Conservation (phyloP, 2,888 invertebrate species). For the Drosophila testacea region DNA sequence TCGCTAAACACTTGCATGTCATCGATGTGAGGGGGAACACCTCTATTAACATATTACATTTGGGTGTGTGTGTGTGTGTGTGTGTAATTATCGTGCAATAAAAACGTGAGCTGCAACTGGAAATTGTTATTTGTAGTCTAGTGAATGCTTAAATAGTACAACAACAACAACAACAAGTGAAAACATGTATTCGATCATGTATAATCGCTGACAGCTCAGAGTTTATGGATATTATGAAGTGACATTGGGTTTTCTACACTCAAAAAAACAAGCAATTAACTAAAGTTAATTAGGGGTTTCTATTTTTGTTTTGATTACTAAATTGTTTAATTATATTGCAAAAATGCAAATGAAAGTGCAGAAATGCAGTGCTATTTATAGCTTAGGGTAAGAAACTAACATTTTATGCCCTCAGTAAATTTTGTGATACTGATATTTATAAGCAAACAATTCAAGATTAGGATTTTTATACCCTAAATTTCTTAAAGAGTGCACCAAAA, state of each 20-base stretch:
- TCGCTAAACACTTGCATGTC: constrained; percentile 66
- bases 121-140: constrained; percentile 26
- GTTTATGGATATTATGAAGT: not conserved
- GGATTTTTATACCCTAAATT: too few species aligned
- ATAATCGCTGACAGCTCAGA: constrained; percentile 5
- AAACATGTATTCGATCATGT: constrained; percentile 19
- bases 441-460: too few species aligned
- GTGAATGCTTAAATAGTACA: not conserved
- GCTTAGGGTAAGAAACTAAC: too few species aligned
- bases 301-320: too few species aligned
- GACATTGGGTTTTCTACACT: constrained; percentile 7
- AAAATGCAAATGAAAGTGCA: too few species aligned
- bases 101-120: constrained; percentile 68
- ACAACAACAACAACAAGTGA: not conserved
- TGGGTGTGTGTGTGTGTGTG: constrained; percentile 26
- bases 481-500: too few species aligned
- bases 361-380: too few species aligned
- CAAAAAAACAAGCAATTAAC: not conserved
- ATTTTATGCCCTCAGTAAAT: too few species aligned
- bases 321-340: too few species aligned
- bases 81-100: constrained; percentile 68
- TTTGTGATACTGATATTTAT: too few species aligned
- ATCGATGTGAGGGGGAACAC: constrained; percentile 54
- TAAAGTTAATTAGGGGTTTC: too few species aligned
- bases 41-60: constrained; percentile 58